Conservation (phyloP, 2,797 vertebrate species). For the Pipistrellus nathusii region DNA sequence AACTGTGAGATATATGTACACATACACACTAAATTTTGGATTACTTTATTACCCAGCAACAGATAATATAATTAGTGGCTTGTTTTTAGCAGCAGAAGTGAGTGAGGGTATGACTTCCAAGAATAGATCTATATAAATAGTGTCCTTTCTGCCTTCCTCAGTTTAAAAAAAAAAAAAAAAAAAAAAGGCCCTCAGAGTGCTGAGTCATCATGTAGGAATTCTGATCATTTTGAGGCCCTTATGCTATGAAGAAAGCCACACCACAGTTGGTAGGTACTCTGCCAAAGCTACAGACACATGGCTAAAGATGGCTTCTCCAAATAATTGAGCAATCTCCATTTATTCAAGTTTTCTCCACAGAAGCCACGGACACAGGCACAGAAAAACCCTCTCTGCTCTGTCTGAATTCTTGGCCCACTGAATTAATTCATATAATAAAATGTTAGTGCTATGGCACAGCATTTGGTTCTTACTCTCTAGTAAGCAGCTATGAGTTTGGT, state of each 20-base stretch:
- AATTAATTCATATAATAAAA: constrained; percentile 14
- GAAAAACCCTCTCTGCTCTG: background rate
- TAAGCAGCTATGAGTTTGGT: background rate
- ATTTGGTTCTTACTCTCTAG: background rate
- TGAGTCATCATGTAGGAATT: background rate
- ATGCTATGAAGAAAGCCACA: background rate
- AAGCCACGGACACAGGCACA: background rate
- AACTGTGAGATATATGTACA: background rate
- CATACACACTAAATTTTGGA: background rate
- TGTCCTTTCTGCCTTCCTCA: background rate
- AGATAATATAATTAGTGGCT: background rate
- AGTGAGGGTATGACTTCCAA: background rate
- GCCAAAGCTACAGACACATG: background rate
- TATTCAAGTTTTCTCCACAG: background rate
- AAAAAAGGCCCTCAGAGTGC: background rate
- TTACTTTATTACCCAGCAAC: background rate
- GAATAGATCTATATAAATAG: background rate
- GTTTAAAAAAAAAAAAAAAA: background rate
- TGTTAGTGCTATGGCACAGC: background rate
- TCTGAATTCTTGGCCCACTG: background rate
- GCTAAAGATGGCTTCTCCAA: background rate
- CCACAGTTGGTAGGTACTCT: background rate
- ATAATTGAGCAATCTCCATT: background rate
- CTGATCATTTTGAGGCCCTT: background rate
- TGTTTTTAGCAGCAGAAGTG: background rate